Evolutionary conservation across 2,113 vertebrate species (phyloP), one percentile per base, ranked within the genome.

Genomic region (Oplegnathus fasciatus): DNA sequence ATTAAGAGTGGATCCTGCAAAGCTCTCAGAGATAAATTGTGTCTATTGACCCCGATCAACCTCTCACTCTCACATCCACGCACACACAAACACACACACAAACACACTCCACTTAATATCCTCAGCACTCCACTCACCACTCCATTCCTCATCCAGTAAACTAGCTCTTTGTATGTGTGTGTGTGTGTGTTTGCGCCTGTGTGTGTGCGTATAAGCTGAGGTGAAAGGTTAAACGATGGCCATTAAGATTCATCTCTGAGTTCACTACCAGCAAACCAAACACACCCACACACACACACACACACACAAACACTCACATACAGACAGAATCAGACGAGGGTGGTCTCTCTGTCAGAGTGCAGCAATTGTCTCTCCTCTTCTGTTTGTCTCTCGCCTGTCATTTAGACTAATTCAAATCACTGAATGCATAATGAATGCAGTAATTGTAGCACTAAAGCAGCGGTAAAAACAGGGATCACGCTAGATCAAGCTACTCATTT

Each of bases 221-320:
- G 89, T 90, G 55, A 89, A 77, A 92, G 90, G 93, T 93, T 91
- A 93, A 94, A 90, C 78, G 85, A 74, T 69, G 61, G 85, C 78
- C 87, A 92, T 94, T 93, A 89, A 91, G 87, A 93, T 91, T 93
- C 80, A 91, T 91, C 89, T 85, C 76, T 62, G 83, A 83, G 89
- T 88, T 90, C 82, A 88, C 91, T 61, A 73, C 74, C 68, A 75
- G 82, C 82, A 87, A 75, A 87, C 34, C 68, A 82, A 67, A 88
- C 54, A 68, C 77, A 24, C 80, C 28, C 69, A 37, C 52, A 58
- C 32, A 75, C 73, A 76, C 66, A 80, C 68, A 50, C 71, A 71
- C 32, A 37, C 65, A 71, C 24, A 28, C 58, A 40, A 78, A 46
- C 75, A 70, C 74, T 32, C 64, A 28, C 44, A 67, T 55, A 37